Percentiles rank a stretch among this genome's conserved stretches.
Evolutionary conservation across 2,113 vertebrate genomes (phyloP).

Genomic region (Xenus cinereus): DNA sequence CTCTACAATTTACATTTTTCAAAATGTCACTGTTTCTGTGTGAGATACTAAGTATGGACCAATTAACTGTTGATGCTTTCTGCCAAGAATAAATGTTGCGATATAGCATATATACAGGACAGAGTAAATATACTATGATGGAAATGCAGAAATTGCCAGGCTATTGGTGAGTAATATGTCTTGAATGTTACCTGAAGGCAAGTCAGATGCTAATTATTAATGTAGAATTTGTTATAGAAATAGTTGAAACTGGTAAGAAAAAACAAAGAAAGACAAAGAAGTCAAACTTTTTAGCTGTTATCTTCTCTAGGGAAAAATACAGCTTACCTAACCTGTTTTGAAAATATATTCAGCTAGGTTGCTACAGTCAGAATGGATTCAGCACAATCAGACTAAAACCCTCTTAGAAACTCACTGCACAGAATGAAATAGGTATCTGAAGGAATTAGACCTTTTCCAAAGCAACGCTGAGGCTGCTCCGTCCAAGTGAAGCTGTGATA

Average conservation of each 20-base stretch:
- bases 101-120: conserved; percentile 14
- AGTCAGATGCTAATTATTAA: conserved; percentile 41
- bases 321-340: not conserved
- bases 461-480: not conserved
- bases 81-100: conserved; percentile 56
- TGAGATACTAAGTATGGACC: conserved; percentile 58
- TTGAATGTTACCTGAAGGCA: conserved; percentile 49
- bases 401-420: not conserved
- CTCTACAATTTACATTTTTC: conserved; percentile 51
- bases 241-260: not conserved
- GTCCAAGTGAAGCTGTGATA: not conserved
- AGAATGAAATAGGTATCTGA: not conserved
- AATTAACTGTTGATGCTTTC: conserved; percentile 66
- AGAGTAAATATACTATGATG: conserved; percentile 40
- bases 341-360: not conserved
- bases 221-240: not conserved
- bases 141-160: conserved; percentile 26
- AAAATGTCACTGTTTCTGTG: conserved; percentile 66
- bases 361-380: not conserved
- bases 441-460: not conserved
- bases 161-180: conserved; percentile 46
- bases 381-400: not conserved
- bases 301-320: not conserved
- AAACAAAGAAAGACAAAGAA: not conserved
- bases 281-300: not conserved